Percentiles rank a stretch among this genome's conserved stretches.
Evolutionary conservation across 2,888 invertebrate genomes (phyloP).

Genomic region (Eulithis prunata): DNA sequence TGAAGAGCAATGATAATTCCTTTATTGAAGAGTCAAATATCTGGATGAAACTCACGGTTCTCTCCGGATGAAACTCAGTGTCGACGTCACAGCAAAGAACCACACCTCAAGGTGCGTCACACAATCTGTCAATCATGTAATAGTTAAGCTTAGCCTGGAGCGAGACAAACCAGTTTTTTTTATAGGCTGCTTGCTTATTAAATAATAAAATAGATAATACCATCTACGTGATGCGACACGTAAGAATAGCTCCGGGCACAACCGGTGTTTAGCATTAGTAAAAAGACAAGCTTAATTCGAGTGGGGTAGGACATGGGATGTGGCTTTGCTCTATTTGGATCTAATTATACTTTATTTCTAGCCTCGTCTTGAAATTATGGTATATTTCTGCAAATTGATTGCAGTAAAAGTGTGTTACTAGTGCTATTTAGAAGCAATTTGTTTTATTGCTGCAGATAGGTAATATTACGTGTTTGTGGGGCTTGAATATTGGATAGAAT

Average conservation of each 20-base stretch:
- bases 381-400: neutral
- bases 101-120: constrained; percentile 35
- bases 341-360: constrained; percentile 24
- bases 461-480: no score
- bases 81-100: constrained; percentile 22
- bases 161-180: constrained; percentile 40
- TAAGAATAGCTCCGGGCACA: constrained; percentile 24
- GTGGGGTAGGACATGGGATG: constrained; percentile 31
- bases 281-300: constrained; percentile 24
- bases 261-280: constrained; percentile 32
- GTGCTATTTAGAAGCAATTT: constrained; percentile 18
- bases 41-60: neutral
- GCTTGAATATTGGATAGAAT: no score
- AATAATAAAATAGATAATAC: constrained; percentile 41
- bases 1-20: neutral
- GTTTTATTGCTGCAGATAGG: constrained; percentile 1
- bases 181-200: constrained; percentile 38
- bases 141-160: constrained; percentile 37
- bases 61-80: no score
- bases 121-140: constrained; percentile 39
- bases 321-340: constrained; percentile 22
- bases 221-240: constrained; percentile 34
- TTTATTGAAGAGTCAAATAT: no score
- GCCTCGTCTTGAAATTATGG: constrained; percentile 12
- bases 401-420: constrained; percentile 11